Evolutionary conservation across 2,113 vertebrate genomes (phyloP).

Genomic region (Glaucidium brasilianum): DNA sequence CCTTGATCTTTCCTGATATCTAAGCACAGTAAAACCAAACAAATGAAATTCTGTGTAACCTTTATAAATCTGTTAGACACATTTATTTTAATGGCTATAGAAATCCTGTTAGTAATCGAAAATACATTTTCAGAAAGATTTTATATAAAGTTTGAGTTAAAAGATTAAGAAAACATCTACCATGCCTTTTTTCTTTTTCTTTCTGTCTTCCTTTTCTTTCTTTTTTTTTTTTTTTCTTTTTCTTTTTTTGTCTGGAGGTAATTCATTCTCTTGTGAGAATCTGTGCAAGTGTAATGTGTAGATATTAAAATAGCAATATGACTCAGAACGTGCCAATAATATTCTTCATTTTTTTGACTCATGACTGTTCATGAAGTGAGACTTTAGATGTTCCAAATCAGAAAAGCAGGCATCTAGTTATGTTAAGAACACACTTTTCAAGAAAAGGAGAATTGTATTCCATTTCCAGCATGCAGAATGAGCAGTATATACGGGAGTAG

Average conservation of each 20-base stretch:
- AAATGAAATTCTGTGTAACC: slow-evolving; percentile 30
- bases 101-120: slow-evolving; percentile 5
- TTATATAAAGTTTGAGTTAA: not conserved
- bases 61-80: slow-evolving; percentile 22
- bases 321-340: slow-evolving; percentile 1
- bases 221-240: not conserved
- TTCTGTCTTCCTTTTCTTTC: not conserved
- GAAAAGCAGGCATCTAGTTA: slow-evolving; percentile 31
- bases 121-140: not conserved
- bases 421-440: slow-evolving; percentile 25
- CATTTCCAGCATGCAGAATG: not conserved
- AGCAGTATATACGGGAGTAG: not conserved
- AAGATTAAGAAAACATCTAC: not conserved
- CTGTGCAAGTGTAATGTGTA: not conserved
- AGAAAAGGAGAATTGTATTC: slow-evolving; percentile 22
- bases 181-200: not conserved
- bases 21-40: slow-evolving; percentile 31
- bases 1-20: slow-evolving; percentile 54
- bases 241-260: not conserved
- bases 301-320: not conserved
- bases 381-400: slow-evolving; percentile 32
- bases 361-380: not conserved
- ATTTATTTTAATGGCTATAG: not conserved
- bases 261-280: slow-evolving; percentile 25
- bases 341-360: slow-evolving; percentile 1